Evolutionary conservation across 2,888 invertebrate species (phyloP).

Genomic region (Hypena proboscidalis): DNA sequence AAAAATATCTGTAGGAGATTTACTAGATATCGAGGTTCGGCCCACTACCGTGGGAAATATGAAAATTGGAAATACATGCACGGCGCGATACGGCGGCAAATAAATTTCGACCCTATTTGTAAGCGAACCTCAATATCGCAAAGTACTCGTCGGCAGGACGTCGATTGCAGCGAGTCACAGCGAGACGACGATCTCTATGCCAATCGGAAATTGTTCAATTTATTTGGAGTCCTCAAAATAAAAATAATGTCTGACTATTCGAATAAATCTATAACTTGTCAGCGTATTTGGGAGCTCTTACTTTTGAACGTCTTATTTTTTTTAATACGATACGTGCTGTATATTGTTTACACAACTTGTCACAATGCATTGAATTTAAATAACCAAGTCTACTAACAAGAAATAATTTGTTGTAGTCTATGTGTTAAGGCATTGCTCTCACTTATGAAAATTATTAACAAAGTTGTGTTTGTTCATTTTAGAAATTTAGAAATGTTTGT

Average conservation of each 20-base stretch:
- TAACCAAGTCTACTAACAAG: too few relatives aligned
- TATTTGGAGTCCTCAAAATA: neutral
- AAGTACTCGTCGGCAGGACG: slow-evolving; percentile 43
- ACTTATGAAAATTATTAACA: too few relatives aligned
- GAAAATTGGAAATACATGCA: slow-evolving; percentile 78
- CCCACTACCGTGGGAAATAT: slow-evolving; percentile 74
- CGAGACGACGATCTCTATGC: slow-evolving; percentile 45
- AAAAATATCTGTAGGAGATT: slow-evolving; percentile 75
- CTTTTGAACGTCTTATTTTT: too few relatives aligned
- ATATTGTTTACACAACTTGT: neutral
- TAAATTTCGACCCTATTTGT: slow-evolving; percentile 77
- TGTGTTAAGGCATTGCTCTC: too few relatives aligned
- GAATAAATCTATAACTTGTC: too few relatives aligned
- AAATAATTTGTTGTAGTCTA: too few relatives aligned
- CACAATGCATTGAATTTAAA: too few relatives aligned
- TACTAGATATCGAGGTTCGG: slow-evolving; percentile 62
- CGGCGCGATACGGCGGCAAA: slow-evolving; percentile 65
- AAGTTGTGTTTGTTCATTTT: too few relatives aligned
- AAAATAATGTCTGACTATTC: too few relatives aligned
- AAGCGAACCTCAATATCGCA: slow-evolving; percentile 60
- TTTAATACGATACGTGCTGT: neutral
- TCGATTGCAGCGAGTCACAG: slow-evolving; percentile 44
- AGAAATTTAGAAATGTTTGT: too few relatives aligned
- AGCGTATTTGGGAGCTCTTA: too few relatives aligned
- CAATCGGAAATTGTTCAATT: slow-evolving; percentile 18